phyloP scores from a whole-genome alignment of 2,888 invertebrate species.

The Lacanobia wlatinum region DNA sequence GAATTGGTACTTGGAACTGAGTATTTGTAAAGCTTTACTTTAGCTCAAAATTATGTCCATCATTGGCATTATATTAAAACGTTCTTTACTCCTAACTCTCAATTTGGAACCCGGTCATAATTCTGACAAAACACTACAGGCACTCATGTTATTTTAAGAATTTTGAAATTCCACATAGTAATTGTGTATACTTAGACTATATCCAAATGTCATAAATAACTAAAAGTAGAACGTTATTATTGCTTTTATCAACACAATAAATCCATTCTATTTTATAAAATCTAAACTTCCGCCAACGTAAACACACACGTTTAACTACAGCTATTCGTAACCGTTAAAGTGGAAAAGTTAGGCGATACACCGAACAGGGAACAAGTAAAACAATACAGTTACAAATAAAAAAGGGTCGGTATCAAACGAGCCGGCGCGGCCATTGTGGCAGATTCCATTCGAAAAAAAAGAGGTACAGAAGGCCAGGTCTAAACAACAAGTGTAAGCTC shows the following conservation, averaged over 20 bases:
- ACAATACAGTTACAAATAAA: constrained; percentile 54
- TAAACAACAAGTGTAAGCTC: neutral
- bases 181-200: no score
- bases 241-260: neutral
- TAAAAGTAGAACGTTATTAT: no score
- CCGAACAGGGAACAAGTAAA: constrained; percentile 49
- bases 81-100: no score
- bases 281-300: neutral
- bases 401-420: constrained; percentile 50
- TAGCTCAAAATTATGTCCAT: neutral
- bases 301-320: constrained; percentile 33
- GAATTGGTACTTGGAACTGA: neutral
- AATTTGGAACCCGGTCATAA: no score
- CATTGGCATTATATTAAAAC: neutral
- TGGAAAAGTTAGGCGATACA: constrained; percentile 50
- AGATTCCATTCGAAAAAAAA: neutral
- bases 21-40: neutral
- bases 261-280: constrained; percentile 5
- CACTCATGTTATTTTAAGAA: no score
- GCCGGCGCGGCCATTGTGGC: constrained; percentile 25
- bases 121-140: no score
- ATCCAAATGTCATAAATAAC: no score
- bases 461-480: constrained; percentile 5
- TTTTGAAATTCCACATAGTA: no score
- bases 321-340: constrained; percentile 47